Base-by-base conservation (phyloP, 2,888 invertebrate species). In the Pterostichus niger region DNA sequence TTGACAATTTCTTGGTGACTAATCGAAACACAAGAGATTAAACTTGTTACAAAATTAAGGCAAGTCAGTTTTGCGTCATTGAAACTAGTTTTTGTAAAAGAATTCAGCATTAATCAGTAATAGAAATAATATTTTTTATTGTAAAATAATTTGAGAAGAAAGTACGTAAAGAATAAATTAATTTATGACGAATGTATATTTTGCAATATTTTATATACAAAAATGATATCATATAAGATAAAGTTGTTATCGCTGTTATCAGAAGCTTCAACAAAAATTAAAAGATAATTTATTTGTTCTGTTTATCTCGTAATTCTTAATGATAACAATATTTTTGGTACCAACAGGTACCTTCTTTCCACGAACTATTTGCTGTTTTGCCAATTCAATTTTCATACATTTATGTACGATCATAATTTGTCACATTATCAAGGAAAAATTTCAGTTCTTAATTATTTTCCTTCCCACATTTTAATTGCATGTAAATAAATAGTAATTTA, bases 221-320 rank as follows among this genome's bases (percentile, higher is more conserved):
- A 13, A 56, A 56, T 56, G 56, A 56, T 56, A 17, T 56, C 56
- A 56, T 10, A 52, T 9, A 15, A 17, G 56, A 56, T 56, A 56
- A 56, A 10, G n/a, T 11, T 56, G 56, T 56, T 56, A 56, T 56
- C 56, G 2, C 1, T 56, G 56, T 56, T 56, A 56, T 56, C 56
- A 56, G 56, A 13, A 15, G 56, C 56, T 7, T 6, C 5, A 9
- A 56, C 6, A 56, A 9, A 56, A 56, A 17, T 56, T 15, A 56
- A 13, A 17, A 56, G 56, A 56, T 56, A 56, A 56, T 56, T 56
- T 56, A 56, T 56, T 56, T 56, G 17, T 56, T 56, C 13, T 3
- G 17, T 17, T 56, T 56, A 56, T 56, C 56, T 13, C 2, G 17
- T 17, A 56, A 49, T n/a, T 49, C 49, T 49, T 13, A 49, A 49